These are phyloP conservation scores for Xestia xanthographa DNA, from an alignment of 2,888 invertebrate genomes.

Conservation along the genomic window DNA sequence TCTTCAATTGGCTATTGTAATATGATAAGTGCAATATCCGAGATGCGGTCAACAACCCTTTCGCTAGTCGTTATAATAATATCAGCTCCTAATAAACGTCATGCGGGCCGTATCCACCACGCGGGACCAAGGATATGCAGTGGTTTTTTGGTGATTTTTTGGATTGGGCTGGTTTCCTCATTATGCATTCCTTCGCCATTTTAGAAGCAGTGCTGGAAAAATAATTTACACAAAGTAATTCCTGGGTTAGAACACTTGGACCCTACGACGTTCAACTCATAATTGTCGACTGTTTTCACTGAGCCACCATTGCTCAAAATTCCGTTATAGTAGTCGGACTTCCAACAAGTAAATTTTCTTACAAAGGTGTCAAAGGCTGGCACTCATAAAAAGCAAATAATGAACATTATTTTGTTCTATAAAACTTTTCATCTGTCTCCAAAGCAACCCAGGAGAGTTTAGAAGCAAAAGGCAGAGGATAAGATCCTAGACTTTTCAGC, in stretches of 20 bases:
- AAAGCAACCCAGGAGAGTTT: neutral
- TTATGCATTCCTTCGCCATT: neutral
- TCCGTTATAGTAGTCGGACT: neutral
- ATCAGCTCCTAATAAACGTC: neutral
- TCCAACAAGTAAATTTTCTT: neutral
- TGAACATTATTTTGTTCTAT: neutral
- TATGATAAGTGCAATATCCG: constrained; percentile 30
- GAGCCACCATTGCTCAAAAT: neutral
- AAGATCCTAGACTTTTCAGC: neutral
- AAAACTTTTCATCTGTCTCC: neutral
- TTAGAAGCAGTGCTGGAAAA: neutral
- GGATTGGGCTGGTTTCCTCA: neutral
- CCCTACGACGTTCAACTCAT: neutral
- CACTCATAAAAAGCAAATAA: neutral
- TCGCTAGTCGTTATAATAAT: constrained; percentile 1
- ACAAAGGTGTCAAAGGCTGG: too few relatives aligned
- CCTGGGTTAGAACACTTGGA: neutral
- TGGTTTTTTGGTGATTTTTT: neutral
- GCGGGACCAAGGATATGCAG: neutral
- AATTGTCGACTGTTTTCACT: neutral
- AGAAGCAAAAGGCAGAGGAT: neutral
- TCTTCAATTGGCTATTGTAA: constrained; percentile 35
- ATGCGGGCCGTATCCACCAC: neutral
- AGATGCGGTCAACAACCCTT: constrained; percentile 18
- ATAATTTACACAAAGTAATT: neutral